Base-by-base conservation (phyloP, 2,888 invertebrate species). In the Argyresthia albistria region DNA sequence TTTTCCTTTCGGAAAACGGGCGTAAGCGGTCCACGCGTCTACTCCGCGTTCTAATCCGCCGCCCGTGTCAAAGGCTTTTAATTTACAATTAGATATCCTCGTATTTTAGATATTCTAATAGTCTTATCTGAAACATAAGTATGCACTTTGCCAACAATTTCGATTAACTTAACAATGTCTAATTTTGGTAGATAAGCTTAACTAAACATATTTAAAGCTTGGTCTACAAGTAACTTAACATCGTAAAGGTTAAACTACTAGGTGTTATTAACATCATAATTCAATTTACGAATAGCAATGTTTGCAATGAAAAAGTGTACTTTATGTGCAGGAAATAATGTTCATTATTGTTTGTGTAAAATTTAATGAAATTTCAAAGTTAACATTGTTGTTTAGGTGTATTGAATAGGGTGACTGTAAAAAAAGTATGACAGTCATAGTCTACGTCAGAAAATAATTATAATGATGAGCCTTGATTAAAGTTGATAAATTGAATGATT, bases 91-190 rank as follows among this genome's bases (percentile, higher is more conserved):
- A 45, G 16, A 16, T 43, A 43, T 15, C 45, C 16, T 1, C 45
- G 10, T 43, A 45, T 15, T 9, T 15, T 14, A 16, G 45, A 45
- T 16, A 25, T 25, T 25, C 6, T 25, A 51, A 42, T 46, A 50
- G 35, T 45, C 35, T 54, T 51, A 54, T 54, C 53, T 36, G 9
- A 49, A 42, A 25, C 25, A 42, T 35, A 50, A 16, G 11, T 11
- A 50, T 25, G 11, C 11, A 11, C 16, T 43, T 12, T 25, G 25
- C 25, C 25, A 25, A 4, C 50, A 42, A 50, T 10, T 50, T 50
- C 50, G 25, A 50, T 50, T 50, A 43, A 50, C 50, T 50, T 35
- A 50, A 50, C 50, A 50, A 42, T 50, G 50, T 50, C n/a, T 11
- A 39, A 9, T 39, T 39, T 11, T n/a, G 8, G n/a, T 8, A 11